Base-by-base conservation (phyloP, 2,113 vertebrate genomes). In the Euleptes europaea region DNA sequence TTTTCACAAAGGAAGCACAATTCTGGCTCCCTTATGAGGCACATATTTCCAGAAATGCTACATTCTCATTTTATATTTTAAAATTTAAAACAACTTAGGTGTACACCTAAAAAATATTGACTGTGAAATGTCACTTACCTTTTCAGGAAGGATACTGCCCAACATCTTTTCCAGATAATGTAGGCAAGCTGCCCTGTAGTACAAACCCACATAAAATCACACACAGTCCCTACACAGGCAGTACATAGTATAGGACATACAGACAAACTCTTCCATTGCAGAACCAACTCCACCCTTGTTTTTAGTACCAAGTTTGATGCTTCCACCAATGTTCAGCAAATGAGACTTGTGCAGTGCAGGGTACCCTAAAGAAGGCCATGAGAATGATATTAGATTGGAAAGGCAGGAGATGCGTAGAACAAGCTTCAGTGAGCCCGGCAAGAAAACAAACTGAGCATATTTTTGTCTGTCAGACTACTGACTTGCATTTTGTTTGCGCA, bases 351-450 rank as follows among this genome's bases (percentile, higher is more conserved):
- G 19, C 63, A 35, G 33, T 60, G 26, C 75, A 40, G 26, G 33
- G 72, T 47, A 54, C 5, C 21, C n/a, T 2, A 6, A 78, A 71
- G 69, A 79, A 31, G 67, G 31, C 54, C 15, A 84, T 80, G 0
- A 79, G 87, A 28, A 89, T 81, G 2, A 89, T 89, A 92, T 89
- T 13, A 82, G 87, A 74, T 84, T 31, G 76, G 90, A 88, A 82
- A 90, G 71, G 70, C 83, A 0, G 79, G 88, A 84, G 86, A 21
- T 0, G 13, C 1, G 12, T 6, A 1, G 82, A 86, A 80, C 88
- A 15, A 0, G 71, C 63, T 80, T 1, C 0, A 79, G 89, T 1
- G 0, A 79, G 69, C 28, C 0, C 74, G 33, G 87, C 84, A 1
- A 67, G 77, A 26, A 72, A 80, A 87, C 40, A 76, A 74, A 78